Conservation (phyloP, 2,797 vertebrate genomes). For the Argya squamiceps region DNA sequence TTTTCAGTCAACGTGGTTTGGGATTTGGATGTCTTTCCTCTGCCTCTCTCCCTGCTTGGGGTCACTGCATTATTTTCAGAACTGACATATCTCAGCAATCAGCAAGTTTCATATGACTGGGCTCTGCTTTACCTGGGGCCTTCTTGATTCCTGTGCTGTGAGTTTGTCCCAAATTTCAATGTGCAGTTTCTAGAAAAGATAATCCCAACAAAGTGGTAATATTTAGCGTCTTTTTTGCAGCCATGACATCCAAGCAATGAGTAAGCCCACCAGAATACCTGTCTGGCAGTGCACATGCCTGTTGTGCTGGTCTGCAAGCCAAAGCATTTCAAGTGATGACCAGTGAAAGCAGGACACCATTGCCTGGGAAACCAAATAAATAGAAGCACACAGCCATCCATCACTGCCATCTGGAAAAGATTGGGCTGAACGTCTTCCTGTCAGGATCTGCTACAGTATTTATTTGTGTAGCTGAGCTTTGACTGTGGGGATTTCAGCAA, state of each 20-base stretch:
- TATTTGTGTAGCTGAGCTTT: constrained; percentile 87
- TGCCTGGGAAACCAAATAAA: constrained; percentile 87
- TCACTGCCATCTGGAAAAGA: constrained; percentile 94
- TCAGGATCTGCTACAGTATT: constrained; percentile 84
- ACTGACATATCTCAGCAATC: neutral
- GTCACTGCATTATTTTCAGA: constrained; percentile 10
- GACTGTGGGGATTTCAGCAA: constrained; percentile 73
- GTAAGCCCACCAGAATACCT: constrained; percentile 59
- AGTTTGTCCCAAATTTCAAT: neutral
- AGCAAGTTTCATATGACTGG: neutral
- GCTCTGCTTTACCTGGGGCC: neutral
- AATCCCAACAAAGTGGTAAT: neutral
- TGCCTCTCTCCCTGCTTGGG: neutral
- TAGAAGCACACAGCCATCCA: constrained; percentile 89
- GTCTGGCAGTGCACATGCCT: neutral
- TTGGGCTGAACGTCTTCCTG: constrained; percentile 82
- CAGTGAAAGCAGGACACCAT: constrained; percentile 76
- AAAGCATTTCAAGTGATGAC: constrained; percentile 73
- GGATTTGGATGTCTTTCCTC: neutral
- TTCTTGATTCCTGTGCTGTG: neutral
- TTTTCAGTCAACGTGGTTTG: constrained; percentile 15
- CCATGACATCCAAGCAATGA: neutral
- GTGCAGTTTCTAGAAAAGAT: neutral
- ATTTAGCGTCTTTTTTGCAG: neutral
- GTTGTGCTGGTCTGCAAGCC: constrained; percentile 10